Evolutionary conservation across 2,113 vertebrate species (phyloP), one percentile per base, ranked within the genome.

Genomic region (Talpa occidentalis): DNA sequence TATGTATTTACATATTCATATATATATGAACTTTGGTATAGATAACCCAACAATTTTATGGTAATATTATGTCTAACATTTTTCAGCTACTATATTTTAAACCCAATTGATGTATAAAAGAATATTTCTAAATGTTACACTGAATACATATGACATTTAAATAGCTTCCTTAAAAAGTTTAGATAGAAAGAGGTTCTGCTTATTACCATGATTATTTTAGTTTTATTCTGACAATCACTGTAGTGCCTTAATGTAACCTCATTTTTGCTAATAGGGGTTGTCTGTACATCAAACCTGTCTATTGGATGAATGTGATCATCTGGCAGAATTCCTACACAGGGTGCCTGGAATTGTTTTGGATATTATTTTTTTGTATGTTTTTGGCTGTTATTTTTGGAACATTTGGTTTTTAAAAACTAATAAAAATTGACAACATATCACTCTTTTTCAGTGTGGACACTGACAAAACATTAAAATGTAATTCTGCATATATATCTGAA

Each of bases 21-120:
- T 91, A 14, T 56, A 24, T n/a, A n/a, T n/a, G n/a, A n/a, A 12
- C 32, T 74, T 84, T 72, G 59, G 35, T 28, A 44, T 52, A 80
- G 52, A 44, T 6, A 64, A 52, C 47, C 81, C 59, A 14, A 66
- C 17, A 62, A 11, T 26, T 80, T 72, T 81, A 26, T 86, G 40
- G 15, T 69, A 15, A 56, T 69, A 60, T 42, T 26, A 60, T 60
- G 10, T 35, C 49, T 87, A 59, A 21, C n/a, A 80, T 67, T 83
- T 83, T 93, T 86, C 6, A 91, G 15, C 15, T 70, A 79, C 32
- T 86, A 22, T 86, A 89, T 89, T 90, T 92, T 95, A 70, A 94
- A 86, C 35, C 8, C 40, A 91, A 40, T 79, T 90, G 44, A 26
- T 88, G 0, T 64, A n/a, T 80, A 83, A 93, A 84, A 78, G 37